These are phyloP conservation scores for Clostera curtula DNA, from an alignment of 2,888 invertebrate species.

Conservation along the genomic window DNA sequence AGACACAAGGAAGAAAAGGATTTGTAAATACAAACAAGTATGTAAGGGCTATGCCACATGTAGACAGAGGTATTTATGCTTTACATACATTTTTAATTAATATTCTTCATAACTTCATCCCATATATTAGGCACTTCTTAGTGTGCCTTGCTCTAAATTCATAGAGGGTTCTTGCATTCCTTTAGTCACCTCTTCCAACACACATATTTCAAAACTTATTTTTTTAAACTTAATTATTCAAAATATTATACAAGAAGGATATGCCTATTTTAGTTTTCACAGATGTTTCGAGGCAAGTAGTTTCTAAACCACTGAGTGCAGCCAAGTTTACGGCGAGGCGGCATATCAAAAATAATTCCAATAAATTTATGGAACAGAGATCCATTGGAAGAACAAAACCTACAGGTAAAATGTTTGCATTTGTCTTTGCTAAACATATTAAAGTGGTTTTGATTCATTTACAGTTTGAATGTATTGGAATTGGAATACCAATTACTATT, in stretches of 20 bases:
- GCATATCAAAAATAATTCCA: slow-evolving; percentile 30
- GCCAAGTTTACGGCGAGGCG: slow-evolving; percentile 21
- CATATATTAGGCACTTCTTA: too few species aligned
- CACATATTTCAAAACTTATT: too few species aligned
- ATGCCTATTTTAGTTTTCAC: slow-evolving; percentile 42
- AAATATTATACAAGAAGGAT: background rate
- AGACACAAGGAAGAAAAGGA: slow-evolving; percentile 25
- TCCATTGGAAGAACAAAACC: slow-evolving; percentile 33
- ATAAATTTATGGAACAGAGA: slow-evolving; percentile 40
- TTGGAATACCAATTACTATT: too few species aligned
- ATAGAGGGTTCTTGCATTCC: too few species aligned
- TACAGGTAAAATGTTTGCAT: slow-evolving; percentile 25
- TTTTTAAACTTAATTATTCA: too few species aligned
- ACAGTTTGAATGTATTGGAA: background rate
- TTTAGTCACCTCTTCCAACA: too few species aligned
- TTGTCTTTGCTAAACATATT: background rate
- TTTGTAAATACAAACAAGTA: slow-evolving; percentile 32
- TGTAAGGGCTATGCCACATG: slow-evolving; percentile 27
- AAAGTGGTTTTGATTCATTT: background rate
- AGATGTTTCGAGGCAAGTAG: slow-evolving; percentile 61
- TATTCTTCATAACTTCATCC: too few species aligned
- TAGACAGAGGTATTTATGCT: slow-evolving; percentile 40
- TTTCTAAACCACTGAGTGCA: slow-evolving; percentile 40
- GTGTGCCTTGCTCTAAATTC: too few species aligned
- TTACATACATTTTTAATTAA: slow-evolving; percentile 1